phyloP scores from a whole-genome alignment of 2,888 invertebrate genomes.

The Philhelius pedissequus region DNA sequence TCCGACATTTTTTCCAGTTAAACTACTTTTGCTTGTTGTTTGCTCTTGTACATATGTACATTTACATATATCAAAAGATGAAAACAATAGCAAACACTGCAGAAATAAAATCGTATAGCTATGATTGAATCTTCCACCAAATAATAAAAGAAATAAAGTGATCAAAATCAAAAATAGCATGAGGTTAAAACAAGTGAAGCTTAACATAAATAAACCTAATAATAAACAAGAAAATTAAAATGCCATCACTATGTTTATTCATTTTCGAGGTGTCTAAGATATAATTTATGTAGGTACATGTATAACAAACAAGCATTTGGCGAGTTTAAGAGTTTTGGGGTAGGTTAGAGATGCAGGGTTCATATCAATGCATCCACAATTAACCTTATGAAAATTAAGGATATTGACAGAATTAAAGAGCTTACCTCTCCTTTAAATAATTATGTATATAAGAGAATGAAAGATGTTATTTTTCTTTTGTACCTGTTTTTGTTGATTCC shows the following conservation, averaged over 20 bases:
- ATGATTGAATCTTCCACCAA: constrained; percentile 48
- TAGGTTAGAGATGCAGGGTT: neutral
- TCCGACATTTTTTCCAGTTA: constrained; percentile 73
- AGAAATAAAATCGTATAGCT: constrained; percentile 48
- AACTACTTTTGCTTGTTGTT: constrained; percentile 42
- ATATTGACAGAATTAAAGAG: neutral
- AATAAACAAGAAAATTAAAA: neutral
- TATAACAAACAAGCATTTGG: neutral
- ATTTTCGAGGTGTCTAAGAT: too few relatives aligned
- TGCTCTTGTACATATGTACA: constrained; percentile 18
- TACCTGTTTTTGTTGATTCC: neutral
- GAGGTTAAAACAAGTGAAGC: too few relatives aligned
- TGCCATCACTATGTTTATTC: too few relatives aligned
- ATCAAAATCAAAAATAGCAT: neutral
- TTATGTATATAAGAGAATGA: too few relatives aligned
- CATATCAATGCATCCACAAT: neutral
- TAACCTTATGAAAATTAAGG: neutral
- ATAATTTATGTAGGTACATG: too few relatives aligned
- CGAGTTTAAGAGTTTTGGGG: neutral
- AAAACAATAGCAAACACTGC: constrained; percentile 46
- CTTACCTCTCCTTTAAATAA: too few relatives aligned
- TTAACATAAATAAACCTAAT: neutral
- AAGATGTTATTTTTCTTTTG: too few relatives aligned
- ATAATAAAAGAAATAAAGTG: neutral
- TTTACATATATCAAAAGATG: constrained; percentile 60